Percentiles rank a stretch among this genome's conserved stretches.
Evolutionary conservation across 30 jellyfish, hydroid and myxozoan genomes (phyloP).

Genomic region (Cassiopea xamachana): DNA sequence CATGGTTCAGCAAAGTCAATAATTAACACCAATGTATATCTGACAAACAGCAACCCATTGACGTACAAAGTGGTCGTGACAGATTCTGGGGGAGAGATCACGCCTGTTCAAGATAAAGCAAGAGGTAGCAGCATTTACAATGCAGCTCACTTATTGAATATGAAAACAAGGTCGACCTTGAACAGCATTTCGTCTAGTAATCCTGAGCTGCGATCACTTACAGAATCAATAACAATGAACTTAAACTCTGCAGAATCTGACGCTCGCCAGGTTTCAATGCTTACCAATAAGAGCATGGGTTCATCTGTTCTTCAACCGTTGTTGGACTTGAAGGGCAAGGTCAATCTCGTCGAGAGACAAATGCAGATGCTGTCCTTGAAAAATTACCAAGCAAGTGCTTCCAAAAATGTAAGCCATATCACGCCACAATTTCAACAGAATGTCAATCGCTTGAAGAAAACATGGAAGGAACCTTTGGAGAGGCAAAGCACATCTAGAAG

Average conservation of each 20-base stretch:
- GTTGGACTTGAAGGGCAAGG: not conserved
- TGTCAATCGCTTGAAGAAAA: not conserved
- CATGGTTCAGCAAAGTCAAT: constrained; percentile 2
- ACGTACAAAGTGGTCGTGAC: not conserved
- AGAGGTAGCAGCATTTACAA: not conserved
- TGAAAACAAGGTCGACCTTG: not conserved
- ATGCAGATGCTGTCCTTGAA: not conserved
- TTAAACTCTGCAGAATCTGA: not conserved
- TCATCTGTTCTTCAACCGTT: not conserved
- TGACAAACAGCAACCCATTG: not conserved
- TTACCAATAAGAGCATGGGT: not conserved
- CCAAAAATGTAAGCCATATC: not conserved
- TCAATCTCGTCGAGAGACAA: not conserved
- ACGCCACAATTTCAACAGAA: not conserved
- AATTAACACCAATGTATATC: constrained; percentile 3
- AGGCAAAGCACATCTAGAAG: not conserved
- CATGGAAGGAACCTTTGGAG: not conserved
- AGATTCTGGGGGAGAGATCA: constrained; percentile 48
- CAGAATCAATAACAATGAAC: not conserved
- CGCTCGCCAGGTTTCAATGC: not conserved
- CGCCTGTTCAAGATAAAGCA: not conserved
- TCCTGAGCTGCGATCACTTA: not conserved
- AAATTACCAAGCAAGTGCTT: not conserved
- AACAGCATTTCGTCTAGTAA: not conserved
- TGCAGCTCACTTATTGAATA: not conserved